phyloP scores from a whole-genome alignment of 2,113 vertebrate genomes.

The Silurus asotus region DNA sequence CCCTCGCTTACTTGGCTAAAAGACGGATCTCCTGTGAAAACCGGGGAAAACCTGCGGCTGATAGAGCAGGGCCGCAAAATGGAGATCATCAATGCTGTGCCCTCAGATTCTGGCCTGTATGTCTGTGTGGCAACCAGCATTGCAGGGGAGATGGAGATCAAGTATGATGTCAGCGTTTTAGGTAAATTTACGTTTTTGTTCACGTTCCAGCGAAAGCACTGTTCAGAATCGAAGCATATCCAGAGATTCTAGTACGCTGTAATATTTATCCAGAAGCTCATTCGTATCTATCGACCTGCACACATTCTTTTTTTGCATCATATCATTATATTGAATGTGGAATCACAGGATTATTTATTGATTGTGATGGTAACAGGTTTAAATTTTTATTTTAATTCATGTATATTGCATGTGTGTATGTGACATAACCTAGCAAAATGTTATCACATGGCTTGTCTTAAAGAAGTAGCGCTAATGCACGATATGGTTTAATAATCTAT shows the following conservation, averaged over 20 bases:
- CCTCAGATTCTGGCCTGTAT: constrained; percentile 82
- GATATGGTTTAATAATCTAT: no score
- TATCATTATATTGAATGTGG: no score
- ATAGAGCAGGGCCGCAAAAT: constrained; percentile 81
- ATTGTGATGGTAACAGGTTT: no score
- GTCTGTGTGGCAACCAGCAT: constrained; percentile 89
- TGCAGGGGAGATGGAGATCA: constrained; percentile 90
- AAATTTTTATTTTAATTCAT: no score
- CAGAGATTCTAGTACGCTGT: background rate
- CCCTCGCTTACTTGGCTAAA: constrained; percentile 93
- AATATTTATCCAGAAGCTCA: background rate
- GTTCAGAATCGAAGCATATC: background rate
- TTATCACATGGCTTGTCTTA: no score
- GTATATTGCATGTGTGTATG: no score
- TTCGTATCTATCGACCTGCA: background rate
- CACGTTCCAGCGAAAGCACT: background rate
- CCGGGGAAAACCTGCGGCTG: constrained; percentile 72
- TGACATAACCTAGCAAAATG: no score
- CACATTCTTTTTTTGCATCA: background rate
- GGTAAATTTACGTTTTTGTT: constrained; percentile 68
- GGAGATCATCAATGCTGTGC: constrained; percentile 72
- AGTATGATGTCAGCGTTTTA: constrained; percentile 87
- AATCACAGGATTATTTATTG: no score
- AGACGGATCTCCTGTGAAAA: constrained; percentile 82
- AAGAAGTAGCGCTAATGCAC: no score